Evolutionary conservation across 2,113 vertebrate species (phyloP).

Genomic region (Meleagris gallopavo): DNA sequence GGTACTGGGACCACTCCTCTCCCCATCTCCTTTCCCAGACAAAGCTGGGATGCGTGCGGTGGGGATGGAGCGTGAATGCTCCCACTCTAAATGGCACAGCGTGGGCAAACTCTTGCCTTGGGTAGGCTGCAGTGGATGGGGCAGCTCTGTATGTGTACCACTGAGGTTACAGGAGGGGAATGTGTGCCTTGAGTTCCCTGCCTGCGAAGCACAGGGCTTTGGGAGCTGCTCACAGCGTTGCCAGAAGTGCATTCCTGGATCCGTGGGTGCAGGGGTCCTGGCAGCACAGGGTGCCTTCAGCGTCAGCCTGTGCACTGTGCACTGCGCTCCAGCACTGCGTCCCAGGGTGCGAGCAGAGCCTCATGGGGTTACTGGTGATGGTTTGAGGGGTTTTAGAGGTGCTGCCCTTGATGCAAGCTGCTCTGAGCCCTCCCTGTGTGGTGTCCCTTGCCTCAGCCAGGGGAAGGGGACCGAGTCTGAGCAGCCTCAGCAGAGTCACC

Average conservation of each 20-base stretch:
- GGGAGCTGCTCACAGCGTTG: not conserved
- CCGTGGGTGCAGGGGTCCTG: fast-evolving
- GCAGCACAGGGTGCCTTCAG: fast-evolving
- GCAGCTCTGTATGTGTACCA: not conserved
- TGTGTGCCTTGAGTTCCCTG: fast-evolving
- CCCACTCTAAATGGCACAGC: fast-evolving
- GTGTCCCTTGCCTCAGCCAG: not conserved
- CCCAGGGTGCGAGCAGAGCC: not conserved
- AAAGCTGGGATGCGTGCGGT: fast-evolving
- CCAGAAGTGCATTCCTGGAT: not conserved
- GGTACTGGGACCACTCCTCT: not conserved
- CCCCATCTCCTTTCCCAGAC: fast-evolving
- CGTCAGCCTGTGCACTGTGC: not conserved
- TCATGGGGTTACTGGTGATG: fast-evolving
- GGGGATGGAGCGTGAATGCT: fast-evolving
- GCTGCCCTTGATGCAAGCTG: not conserved
- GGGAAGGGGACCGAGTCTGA: not conserved
- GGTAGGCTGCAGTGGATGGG: fast-evolving
- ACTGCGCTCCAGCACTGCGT: not conserved
- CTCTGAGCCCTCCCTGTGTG: not conserved
- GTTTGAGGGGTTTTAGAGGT: not conserved
- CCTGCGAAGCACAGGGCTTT: not conserved
- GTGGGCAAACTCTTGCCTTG: fast-evolving
- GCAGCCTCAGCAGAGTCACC: not conserved
- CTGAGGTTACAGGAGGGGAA: not conserved